These are phyloP conservation scores for Anarsia innoxiella DNA, from an alignment of 2,888 invertebrate genomes.

Conservation along the genomic window DNA sequence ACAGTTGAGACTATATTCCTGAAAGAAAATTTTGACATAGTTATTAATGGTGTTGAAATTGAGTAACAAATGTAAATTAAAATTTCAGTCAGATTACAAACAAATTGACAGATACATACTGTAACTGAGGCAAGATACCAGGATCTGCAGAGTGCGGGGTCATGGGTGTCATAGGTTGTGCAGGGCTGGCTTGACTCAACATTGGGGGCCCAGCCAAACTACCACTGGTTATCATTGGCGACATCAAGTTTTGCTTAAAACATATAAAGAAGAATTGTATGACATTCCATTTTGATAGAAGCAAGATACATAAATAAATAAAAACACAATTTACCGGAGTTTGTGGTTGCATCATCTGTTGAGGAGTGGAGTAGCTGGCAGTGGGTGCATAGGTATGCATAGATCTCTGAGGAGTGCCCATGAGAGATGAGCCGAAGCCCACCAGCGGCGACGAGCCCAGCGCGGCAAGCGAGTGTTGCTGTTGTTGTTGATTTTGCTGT, in stretches of 20 bases:
- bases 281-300: no score
- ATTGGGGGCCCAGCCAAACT: slow-evolving; percentile 76
- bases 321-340: slow-evolving; percentile 79
- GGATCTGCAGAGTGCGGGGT: slow-evolving; percentile 95
- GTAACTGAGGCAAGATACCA: slow-evolving; percentile 93
- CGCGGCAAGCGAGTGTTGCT: slow-evolving; percentile 65
- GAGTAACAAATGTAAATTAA: no score
- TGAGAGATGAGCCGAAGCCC: slow-evolving; percentile 77
- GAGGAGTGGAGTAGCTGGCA: slow-evolving; percentile 85
- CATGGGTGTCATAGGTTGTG: slow-evolving; percentile 88
- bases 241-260: slow-evolving; percentile 88
- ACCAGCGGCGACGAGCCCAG: slow-evolving; percentile 77
- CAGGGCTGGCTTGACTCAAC: slow-evolving; percentile 80
- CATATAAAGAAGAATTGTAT: no score
- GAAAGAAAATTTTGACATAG: no score
- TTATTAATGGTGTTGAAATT: no score
- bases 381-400: slow-evolving; percentile 86
- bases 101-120: slow-evolving; percentile 78
- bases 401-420: slow-evolving; percentile 81
- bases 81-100: not conserved
- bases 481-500: slow-evolving; percentile 81
- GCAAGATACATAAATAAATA: no score
- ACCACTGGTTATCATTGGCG: slow-evolving; percentile 82
- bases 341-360: slow-evolving; percentile 91
- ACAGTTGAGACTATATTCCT: slow-evolving; percentile 99